Evolutionary conservation across 2,113 vertebrate genomes (phyloP), one percentile per base, ranked within the genome.

Genomic region (Copsychus sechellarum): DNA sequence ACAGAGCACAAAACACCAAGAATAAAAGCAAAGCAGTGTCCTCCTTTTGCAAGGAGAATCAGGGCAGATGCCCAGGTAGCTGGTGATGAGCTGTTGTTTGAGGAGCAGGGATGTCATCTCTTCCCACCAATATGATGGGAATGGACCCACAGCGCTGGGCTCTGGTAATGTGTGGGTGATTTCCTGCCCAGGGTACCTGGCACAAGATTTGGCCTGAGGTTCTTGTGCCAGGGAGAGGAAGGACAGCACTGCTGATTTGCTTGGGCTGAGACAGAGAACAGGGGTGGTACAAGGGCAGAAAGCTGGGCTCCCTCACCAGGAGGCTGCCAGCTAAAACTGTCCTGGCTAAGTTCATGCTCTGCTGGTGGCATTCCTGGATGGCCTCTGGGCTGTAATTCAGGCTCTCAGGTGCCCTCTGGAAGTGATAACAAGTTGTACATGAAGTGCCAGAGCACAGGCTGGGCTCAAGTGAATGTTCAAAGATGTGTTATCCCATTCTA

Each of bases 381-480:
- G 29, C 14, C 29, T 43, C 29, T 25, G 29, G 16, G 43, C 64
- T 70, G 15, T 5, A 64, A n/a, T 36, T 42, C 17, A 8, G 42
- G 28, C 53, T 0, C 0, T 53, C 57, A 76, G 15, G 20, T 81
- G 34, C 21, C 36, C 45, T 56, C 50, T 69, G 64, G 22, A 80
- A 70, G 26, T 20, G 69, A 28, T 14, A 69, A 15, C 5, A 66
- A 81, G 38, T 17, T 83, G 29, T 11, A 6, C 9, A 11, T 43
- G 51, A 62, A 80, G 34, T 34, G 73, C 33, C n/a, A 81, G 50
- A 53, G 66, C 51, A 56, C 38, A 85, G 36, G 6, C 42, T 28
- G 13, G 1, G 0, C 43, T 67, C 28, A 66, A 28, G 34, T n/a
- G 57, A 61, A 22, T 3, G 0, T 34, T 74, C 3, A 0, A 14